Conservation (phyloP, 1,140 invertebrate species). For the Drosophila arawakana region DNA sequence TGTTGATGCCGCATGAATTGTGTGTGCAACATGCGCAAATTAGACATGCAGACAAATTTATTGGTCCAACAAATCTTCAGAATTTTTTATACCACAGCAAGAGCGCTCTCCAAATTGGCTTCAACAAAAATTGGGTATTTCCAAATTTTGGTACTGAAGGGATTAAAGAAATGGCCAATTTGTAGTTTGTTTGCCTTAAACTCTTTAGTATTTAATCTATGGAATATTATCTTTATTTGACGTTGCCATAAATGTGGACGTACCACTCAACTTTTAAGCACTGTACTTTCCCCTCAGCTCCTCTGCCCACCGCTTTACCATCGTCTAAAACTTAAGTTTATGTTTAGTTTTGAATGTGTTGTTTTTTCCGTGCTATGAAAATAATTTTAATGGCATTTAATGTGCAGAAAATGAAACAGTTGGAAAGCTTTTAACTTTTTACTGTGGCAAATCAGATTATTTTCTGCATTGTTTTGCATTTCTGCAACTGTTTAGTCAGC, state of each 20-base stretch:
- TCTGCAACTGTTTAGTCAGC: constrained; percentile 48
- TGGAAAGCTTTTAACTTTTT: constrained; percentile 73
- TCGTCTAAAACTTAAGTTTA: constrained; percentile 27
- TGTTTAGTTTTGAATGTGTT: constrained; percentile 35
- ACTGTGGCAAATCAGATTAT: constrained; percentile 71
- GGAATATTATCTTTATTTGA: no score
- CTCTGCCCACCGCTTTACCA: not conserved
- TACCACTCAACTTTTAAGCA: constrained; percentile 27
- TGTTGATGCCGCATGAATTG: constrained; percentile 71
- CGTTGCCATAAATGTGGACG: constrained; percentile 38
- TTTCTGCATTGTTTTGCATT: constrained; percentile 78
- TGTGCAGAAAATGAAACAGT: constrained; percentile 74
- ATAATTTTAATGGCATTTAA: constrained; percentile 81
- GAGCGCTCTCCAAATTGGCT: not conserved
- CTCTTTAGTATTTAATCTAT: not conserved
- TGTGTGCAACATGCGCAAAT: constrained; percentile 69
- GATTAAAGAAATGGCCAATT: no score
- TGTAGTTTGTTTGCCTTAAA: no score
- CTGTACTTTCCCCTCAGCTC: constrained; percentile 5
- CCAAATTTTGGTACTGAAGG: no score
- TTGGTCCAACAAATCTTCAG: constrained; percentile 76
- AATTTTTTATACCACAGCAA: constrained; percentile 44
- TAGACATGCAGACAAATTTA: constrained; percentile 82
- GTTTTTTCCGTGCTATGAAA: constrained; percentile 56
- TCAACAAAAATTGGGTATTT: not conserved